A percentile compares a stretch with the other conserved stretches of the same genome.
Evolutionary conservation across 2,797 vertebrate genomes (phyloP).

Genomic region (Stomatorhinus walkeri): DNA sequence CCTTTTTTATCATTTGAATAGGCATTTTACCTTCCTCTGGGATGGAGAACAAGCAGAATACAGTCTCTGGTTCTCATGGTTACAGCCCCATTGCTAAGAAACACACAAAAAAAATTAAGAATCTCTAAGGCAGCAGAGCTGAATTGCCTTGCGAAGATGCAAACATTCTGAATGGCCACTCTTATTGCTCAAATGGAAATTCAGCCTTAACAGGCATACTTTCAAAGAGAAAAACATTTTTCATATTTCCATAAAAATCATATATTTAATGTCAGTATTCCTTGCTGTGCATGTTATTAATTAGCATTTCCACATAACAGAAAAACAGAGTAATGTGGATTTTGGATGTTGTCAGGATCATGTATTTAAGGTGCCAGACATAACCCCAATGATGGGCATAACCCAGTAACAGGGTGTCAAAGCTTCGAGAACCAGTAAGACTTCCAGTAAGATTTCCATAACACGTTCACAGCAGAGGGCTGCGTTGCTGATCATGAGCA

Average conservation of each 20-base stretch:
- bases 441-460: neutral
- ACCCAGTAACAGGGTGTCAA: neutral
- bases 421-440: neutral
- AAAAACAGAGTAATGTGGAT: neutral
- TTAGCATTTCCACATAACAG: neutral
- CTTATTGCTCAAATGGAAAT: constrained; percentile 25
- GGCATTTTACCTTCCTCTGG: constrained; percentile 16
- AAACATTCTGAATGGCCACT: constrained; percentile 22
- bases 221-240: neutral
- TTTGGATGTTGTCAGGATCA: neutral
- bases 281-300: neutral
- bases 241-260: neutral
- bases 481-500: neutral
- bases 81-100: constrained; percentile 24
- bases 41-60: constrained; percentile 16
- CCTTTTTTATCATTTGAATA: constrained; percentile 21
- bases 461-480: neutral
- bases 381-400: neutral
- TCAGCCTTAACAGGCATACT: neutral
- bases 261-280: neutral
- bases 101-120: constrained; percentile 33
- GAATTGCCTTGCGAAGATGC: constrained; percentile 22
- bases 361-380: neutral
- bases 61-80: constrained; percentile 30
- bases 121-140: constrained; percentile 28